Evolutionary conservation across 2,113 vertebrate genomes (phyloP).

Genomic region (Solea senegalensis): DNA sequence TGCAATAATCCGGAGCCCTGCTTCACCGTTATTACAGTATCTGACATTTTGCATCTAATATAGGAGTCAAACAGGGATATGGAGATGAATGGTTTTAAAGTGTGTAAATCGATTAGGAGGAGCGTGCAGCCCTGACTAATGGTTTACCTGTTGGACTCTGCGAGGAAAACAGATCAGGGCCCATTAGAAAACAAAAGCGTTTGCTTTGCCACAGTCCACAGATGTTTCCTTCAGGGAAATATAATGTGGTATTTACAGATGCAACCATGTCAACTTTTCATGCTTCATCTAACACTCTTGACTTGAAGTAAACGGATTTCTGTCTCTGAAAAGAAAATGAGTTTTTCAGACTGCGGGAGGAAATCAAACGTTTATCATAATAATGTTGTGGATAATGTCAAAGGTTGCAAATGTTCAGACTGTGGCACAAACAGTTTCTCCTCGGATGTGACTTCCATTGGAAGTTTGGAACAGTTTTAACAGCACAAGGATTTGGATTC

Average conservation of each 20-base stretch:
- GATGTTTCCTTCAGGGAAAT: slow-evolving; percentile 57
- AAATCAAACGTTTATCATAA: slow-evolving; percentile 16
- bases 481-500: too few relatives aligned
- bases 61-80: slow-evolving; percentile 64
- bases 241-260: slow-evolving; percentile 65
- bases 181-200: slow-evolving; percentile 63
- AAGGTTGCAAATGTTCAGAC: too few relatives aligned
- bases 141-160: slow-evolving; percentile 60
- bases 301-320: slow-evolving; percentile 56
- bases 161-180: slow-evolving; percentile 60
- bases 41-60: slow-evolving; percentile 71
- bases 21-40: slow-evolving; percentile 64
- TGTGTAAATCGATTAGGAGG: slow-evolving; percentile 65
- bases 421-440: too few relatives aligned
- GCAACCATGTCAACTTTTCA: slow-evolving; percentile 45
- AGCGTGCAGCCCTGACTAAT: slow-evolving; percentile 53
- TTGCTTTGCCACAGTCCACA: slow-evolving; percentile 42
- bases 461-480: too few relatives aligned
- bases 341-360: slow-evolving; percentile 33
- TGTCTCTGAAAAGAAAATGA: slow-evolving; percentile 14
- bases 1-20: slow-evolving; percentile 63
- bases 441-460: too few relatives aligned
- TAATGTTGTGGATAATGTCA: neutral
- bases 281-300: slow-evolving; percentile 49
- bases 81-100: slow-evolving; percentile 69